phyloP scores from a whole-genome alignment of 2,797 vertebrate genomes.

The Lagorchestes hirsutus region DNA sequence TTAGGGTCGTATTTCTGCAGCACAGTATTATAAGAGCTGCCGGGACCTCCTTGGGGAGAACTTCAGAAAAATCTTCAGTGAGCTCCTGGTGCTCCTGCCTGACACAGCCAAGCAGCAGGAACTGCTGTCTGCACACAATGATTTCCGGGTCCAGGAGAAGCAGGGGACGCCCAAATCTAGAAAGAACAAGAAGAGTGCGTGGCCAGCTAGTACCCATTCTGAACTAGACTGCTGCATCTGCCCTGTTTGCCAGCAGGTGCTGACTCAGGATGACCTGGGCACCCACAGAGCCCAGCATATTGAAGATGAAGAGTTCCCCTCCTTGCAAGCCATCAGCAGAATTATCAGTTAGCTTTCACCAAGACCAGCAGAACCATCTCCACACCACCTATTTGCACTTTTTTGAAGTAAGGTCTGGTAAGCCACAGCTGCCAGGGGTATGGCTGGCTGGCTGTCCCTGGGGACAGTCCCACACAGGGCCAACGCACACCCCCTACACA shows the following conservation, averaged over 20 bases:
- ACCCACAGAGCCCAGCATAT: slow-evolving; percentile 94
- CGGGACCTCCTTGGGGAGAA: slow-evolving; percentile 94
- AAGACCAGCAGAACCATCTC: slow-evolving; percentile 57
- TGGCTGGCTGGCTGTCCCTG: background rate
- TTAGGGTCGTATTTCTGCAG: slow-evolving; percentile 93
- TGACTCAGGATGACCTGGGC: slow-evolving; percentile 92
- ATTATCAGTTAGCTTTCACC: slow-evolving; percentile 92
- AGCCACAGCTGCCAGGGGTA: background rate
- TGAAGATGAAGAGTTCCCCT: slow-evolving; percentile 96
- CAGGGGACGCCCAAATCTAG: slow-evolving; percentile 87
- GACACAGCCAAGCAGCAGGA: slow-evolving; percentile 97
- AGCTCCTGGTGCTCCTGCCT: slow-evolving; percentile 95
- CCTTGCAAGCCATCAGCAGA: slow-evolving; percentile 95
- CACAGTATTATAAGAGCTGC: slow-evolving; percentile 95
- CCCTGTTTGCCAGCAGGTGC: slow-evolving; percentile 95
- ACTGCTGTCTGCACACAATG: slow-evolving; percentile 93
- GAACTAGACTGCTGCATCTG: slow-evolving; percentile 95
- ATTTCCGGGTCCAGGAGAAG: slow-evolving; percentile 89
- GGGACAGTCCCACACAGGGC: background rate
- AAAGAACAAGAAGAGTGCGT: slow-evolving; percentile 93
- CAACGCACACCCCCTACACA: background rate
- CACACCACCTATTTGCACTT: slow-evolving; percentile 56
- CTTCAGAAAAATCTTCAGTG: slow-evolving; percentile 94
- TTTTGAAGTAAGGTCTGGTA: slow-evolving; percentile 67
- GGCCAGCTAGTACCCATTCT: slow-evolving; percentile 86